phyloP scores from a whole-genome alignment of 2,888 invertebrate genomes.

The Aphidius colemani region DNA sequence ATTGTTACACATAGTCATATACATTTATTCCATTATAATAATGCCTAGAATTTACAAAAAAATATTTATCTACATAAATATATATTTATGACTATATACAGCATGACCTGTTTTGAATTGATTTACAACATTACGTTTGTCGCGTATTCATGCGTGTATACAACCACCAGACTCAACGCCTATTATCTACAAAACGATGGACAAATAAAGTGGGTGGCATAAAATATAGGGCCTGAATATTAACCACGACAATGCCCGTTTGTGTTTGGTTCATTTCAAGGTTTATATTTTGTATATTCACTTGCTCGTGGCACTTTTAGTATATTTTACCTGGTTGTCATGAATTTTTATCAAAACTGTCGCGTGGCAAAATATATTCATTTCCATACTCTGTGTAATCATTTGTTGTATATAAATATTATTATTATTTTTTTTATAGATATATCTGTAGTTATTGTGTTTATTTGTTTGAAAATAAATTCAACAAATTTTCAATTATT shows the following conservation, averaged over 20 bases:
- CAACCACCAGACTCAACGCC: background rate
- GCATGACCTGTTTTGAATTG: slow-evolving; percentile 24
- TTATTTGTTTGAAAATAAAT: too few relatives aligned
- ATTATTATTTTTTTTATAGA: too few relatives aligned
- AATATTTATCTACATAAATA: background rate
- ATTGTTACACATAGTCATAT: too few relatives aligned
- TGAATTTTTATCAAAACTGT: too few relatives aligned
- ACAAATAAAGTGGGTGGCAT: slow-evolving; percentile 26
- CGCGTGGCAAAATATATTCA: too few relatives aligned
- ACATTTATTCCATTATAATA: slow-evolving; percentile 22
- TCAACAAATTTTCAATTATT: too few relatives aligned
- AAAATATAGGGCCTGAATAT: slow-evolving; percentile 19
- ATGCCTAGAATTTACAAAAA: slow-evolving; percentile 15
- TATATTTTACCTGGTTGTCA: too few relatives aligned
- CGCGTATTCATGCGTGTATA: slow-evolving; percentile 8
- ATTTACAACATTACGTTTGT: slow-evolving; percentile 31
- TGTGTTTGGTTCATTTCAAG: background rate
- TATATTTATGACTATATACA: slow-evolving; percentile 19
- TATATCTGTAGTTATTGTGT: too few relatives aligned
- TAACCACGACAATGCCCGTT: background rate
- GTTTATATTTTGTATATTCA: too few relatives aligned
- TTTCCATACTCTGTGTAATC: too few relatives aligned
- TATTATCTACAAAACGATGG: slow-evolving; percentile 23
- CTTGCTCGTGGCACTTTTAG: too few relatives aligned
- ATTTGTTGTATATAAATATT: too few relatives aligned